Conservation (phyloP, 2,113 vertebrate genomes). For the Mormyrus iriodes region DNA sequence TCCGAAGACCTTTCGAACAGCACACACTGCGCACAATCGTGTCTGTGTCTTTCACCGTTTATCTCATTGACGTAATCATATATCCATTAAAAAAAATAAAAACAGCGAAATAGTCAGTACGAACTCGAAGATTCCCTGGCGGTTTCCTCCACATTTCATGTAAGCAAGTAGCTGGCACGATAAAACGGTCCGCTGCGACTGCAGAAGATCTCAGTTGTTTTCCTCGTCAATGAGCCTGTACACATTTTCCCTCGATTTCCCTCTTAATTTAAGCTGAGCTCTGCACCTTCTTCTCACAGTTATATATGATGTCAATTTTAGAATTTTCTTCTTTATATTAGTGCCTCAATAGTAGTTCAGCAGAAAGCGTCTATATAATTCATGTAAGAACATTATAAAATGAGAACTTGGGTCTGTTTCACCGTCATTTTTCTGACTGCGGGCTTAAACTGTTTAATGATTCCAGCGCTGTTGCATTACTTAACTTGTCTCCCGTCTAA, state of each 20-base stretch:
- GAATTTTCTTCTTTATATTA: constrained; percentile 9
- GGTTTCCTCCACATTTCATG: constrained; percentile 5
- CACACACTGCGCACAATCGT: background rate
- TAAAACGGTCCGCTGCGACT: constrained; percentile 21
- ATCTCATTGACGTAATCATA: background rate
- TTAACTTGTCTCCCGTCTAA: background rate
- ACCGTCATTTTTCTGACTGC: background rate
- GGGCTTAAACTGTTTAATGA: background rate
- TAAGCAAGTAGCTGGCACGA: constrained; percentile 15
- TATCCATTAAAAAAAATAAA: background rate
- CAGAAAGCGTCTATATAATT: constrained; percentile 15
- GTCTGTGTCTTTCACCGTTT: background rate
- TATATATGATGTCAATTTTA: constrained; percentile 1
- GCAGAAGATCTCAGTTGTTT: background rate
- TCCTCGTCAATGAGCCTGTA: background rate
- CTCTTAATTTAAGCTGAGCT: background rate
- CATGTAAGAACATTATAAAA: constrained; percentile 18
- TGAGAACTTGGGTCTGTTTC: background rate
- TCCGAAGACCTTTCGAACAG: background rate
- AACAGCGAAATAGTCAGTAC: background rate
- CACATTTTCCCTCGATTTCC: background rate
- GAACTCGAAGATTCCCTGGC: background rate
- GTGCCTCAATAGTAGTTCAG: background rate
- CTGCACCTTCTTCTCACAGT: background rate
- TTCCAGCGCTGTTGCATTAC: background rate